Conservation (phyloP, 2,797 vertebrate genomes). For the Luscinia megarhynchos region DNA sequence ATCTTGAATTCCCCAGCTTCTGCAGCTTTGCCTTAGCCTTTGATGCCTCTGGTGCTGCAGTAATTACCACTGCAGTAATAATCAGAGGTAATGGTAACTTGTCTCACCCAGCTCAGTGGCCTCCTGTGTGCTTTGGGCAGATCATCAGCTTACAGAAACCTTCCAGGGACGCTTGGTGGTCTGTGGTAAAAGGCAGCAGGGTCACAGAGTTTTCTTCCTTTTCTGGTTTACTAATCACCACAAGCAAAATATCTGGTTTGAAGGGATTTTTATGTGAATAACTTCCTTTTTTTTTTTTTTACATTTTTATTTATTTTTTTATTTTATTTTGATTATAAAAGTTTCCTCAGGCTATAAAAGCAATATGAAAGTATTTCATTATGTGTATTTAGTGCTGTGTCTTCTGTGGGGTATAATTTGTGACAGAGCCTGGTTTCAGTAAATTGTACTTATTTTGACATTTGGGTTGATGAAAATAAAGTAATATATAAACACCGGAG, state of each 20-base stretch:
- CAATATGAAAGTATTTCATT: not conserved
- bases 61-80: not conserved
- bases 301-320: not conserved
- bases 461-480: slow-evolving; percentile 56
- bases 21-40: not conserved
- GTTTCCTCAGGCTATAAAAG: slow-evolving; percentile 21
- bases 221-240: not conserved
- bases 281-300: not conserved
- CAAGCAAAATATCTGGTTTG: not conserved
- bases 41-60: not conserved
- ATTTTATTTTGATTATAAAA: not conserved
- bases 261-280: slow-evolving; percentile 4
- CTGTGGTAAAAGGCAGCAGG: not conserved
- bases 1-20: not conserved
- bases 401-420: slow-evolving; percentile 49
- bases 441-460: slow-evolving; percentile 63
- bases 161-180: not conserved
- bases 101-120: not conserved
- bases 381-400: not conserved
- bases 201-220: slow-evolving; percentile 1
- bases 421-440: slow-evolving; percentile 7
- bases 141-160: not conserved
- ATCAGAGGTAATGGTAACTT: not conserved
- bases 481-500: slow-evolving; percentile 2
- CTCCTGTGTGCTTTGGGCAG: not conserved